phyloP scores from a whole-genome alignment of 1,140 invertebrate species.

The Drosophila kanapiae region DNA sequence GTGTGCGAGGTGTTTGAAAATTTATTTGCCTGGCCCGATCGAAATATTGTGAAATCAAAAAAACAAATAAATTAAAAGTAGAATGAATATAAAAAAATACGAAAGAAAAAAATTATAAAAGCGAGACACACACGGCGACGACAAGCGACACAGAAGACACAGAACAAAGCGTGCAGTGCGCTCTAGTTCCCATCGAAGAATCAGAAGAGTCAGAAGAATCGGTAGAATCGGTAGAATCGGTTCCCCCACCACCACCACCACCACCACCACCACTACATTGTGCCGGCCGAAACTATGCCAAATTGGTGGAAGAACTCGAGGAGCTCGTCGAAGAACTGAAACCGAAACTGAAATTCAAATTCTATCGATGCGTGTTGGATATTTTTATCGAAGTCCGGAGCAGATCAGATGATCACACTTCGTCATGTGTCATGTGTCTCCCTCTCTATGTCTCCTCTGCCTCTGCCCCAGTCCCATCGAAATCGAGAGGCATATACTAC shows the following conservation, averaged over 20 bases:
- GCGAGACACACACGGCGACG: not conserved
- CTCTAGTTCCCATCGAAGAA: conserved; percentile 75
- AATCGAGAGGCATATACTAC: conserved; percentile 12
- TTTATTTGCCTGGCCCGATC: conserved; percentile 76
- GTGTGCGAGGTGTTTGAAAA: conserved; percentile 38
- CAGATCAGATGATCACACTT: conserved; percentile 28
- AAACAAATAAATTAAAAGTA: conserved; percentile 81
- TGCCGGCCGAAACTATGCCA: conserved; percentile 33
- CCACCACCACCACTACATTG: conserved; percentile 35
- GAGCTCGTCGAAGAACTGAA: conserved; percentile 14
- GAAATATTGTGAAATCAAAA: conserved; percentile 83
- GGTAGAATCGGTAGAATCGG: not conserved
- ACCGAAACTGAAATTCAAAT: conserved; percentile 74
- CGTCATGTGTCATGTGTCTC: conserved; percentile 20
- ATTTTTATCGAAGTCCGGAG: conserved; percentile 73
- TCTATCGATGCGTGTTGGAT: conserved; percentile 76
- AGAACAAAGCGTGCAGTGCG: conserved; percentile 71
- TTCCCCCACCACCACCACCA: too few species aligned
- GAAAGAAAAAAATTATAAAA: conserved; percentile 16
- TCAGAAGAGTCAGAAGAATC: conserved; percentile 10
- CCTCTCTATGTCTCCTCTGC: not conserved
- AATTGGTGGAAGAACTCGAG: conserved; percentile 14
- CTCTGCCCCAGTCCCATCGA: not conserved
- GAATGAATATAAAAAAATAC: conserved; percentile 42
- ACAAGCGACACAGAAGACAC: conserved; percentile 9